Percentiles rank a stretch among this genome's conserved stretches.
These are phyloP conservation scores for Atta colombica DNA, from an alignment of 1,140 invertebrate species.

Conservation along the genomic window DNA sequence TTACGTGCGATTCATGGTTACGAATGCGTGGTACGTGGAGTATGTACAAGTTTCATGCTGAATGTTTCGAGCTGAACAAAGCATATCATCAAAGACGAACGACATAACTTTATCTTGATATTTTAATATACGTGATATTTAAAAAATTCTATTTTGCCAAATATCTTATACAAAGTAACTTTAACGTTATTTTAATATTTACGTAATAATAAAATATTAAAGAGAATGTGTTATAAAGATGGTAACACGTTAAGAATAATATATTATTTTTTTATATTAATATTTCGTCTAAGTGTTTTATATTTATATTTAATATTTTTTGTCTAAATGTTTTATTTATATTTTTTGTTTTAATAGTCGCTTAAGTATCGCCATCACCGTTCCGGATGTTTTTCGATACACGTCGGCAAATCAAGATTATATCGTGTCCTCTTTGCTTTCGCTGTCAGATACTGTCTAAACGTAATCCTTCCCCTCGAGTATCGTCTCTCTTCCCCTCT, in stretches of 20 bases:
- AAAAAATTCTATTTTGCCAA: too few relatives aligned
- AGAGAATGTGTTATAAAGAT: too few relatives aligned
- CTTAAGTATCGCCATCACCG: too few relatives aligned
- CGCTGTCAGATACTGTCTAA: constrained; percentile 54
- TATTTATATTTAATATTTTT: neutral
- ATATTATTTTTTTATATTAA: too few relatives aligned
- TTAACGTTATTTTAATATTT: too few relatives aligned
- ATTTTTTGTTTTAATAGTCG: neutral
- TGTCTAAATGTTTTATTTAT: neutral
- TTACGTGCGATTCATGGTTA: constrained; percentile 41
- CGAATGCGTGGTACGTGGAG: neutral
- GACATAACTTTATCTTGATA: neutral
- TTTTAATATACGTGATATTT: too few relatives aligned
- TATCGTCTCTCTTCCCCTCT: neutral
- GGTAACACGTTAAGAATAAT: too few relatives aligned
- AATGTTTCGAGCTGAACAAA: neutral
- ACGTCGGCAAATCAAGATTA: constrained; percentile 39
- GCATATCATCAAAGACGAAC: neutral
- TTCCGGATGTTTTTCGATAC: neutral
- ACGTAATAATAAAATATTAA: too few relatives aligned
- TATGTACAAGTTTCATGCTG: constrained; percentile 8
- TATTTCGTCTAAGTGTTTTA: neutral
- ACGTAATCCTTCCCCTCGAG: constrained; percentile 51
- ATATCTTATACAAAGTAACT: too few relatives aligned
- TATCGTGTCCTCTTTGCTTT: constrained; percentile 49